A percentile compares a stretch with the other conserved stretches of the same genome.
Evolutionary conservation across 2,113 vertebrate species (phyloP).

Genomic region (Eublepharis macularius): DNA sequence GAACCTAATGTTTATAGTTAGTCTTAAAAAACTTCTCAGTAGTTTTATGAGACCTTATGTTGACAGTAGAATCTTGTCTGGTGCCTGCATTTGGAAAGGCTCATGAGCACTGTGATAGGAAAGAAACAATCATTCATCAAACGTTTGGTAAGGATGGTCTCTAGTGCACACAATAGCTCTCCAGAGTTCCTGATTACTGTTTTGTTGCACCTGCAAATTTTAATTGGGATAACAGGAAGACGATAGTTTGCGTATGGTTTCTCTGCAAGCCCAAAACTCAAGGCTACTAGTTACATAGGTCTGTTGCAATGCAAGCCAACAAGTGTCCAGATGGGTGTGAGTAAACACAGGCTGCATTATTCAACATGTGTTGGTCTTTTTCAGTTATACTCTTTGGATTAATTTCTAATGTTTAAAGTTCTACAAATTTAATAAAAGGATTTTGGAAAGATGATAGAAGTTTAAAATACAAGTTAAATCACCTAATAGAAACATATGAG

Average conservation of each 20-base stretch:
- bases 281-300: constrained; percentile 15
- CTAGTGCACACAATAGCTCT: constrained; percentile 9
- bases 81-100: constrained; percentile 22
- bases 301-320: constrained; percentile 46
- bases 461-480: constrained; percentile 10
- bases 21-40: background rate
- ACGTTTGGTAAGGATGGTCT: constrained; percentile 27
- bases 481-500: constrained; percentile 38
- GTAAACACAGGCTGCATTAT: constrained; percentile 43
- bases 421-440: constrained; percentile 45
- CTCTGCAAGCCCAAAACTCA: background rate
- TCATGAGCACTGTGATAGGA: constrained; percentile 14
- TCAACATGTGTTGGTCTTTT: constrained; percentile 25
- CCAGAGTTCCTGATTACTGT: constrained; percentile 45
- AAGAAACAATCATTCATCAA: background rate
- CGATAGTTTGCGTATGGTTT: constrained; percentile 42
- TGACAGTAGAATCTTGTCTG: constrained; percentile 42
- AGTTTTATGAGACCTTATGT: background rate
- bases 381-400: constrained; percentile 32
- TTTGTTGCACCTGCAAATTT: constrained; percentile 55
- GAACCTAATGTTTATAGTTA: background rate
- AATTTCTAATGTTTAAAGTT: constrained; percentile 30
- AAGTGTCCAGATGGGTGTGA: constrained; percentile 37
- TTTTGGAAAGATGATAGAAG: constrained; percentile 10
- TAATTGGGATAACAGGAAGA: constrained; percentile 55